Conservation (phyloP, 2,797 vertebrate genomes). For the Microtus agrestis region DNA sequence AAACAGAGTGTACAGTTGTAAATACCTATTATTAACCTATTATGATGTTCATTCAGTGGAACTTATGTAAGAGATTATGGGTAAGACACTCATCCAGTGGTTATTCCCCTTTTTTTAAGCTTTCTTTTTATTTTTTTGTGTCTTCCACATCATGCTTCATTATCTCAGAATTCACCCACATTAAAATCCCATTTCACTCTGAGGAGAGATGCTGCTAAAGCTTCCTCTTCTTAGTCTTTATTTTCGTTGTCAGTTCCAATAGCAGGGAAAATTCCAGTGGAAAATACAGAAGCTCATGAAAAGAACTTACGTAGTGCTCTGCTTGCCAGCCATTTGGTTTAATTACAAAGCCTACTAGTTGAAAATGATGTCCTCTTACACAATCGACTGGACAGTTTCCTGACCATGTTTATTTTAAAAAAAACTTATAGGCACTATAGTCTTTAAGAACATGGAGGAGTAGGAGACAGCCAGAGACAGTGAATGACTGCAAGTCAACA, state of each 20-base stretch:
- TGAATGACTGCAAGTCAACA: background rate
- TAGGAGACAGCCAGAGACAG: background rate
- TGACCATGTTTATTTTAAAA: background rate
- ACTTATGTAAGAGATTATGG: constrained; percentile 16
- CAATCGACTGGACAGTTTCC: background rate
- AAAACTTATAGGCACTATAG: background rate
- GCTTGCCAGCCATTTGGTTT: background rate
- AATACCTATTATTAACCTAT: background rate
- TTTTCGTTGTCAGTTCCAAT: background rate
- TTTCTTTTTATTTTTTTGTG: background rate
- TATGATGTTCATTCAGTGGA: background rate
- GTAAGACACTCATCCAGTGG: background rate
- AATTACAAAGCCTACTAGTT: background rate
- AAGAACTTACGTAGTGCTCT: background rate
- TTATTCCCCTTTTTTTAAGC: background rate
- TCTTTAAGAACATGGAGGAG: background rate
- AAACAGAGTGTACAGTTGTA: background rate
- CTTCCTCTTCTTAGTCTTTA: background rate
- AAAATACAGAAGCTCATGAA: background rate
- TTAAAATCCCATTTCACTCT: background rate
- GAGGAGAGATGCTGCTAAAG: background rate
- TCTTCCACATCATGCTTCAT: background rate
- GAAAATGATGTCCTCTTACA: background rate
- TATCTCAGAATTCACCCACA: constrained; percentile 33
- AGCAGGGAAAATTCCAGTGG: background rate